A percentile compares a stretch with the other conserved stretches of the same genome.
Conservation (phyloP, 1,140 invertebrate species). For the Pseudomyrmex cubaensis region DNA sequence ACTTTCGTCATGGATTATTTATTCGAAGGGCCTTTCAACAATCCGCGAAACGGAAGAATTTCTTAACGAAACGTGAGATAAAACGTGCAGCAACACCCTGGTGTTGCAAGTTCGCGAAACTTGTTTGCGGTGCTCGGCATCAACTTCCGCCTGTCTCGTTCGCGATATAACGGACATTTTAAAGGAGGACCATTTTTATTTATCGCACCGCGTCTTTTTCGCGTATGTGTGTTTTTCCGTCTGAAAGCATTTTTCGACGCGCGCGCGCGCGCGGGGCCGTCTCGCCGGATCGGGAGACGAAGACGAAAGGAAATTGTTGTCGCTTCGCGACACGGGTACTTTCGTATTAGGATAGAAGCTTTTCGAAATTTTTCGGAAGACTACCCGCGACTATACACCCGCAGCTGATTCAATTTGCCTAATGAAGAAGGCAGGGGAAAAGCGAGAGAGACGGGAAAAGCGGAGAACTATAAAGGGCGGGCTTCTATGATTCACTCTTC, state of each 20-base stretch:
- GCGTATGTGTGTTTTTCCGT: constrained; percentile 34
- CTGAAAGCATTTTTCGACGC: constrained; percentile 41
- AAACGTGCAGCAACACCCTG: constrained; percentile 3
- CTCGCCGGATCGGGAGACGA: constrained; percentile 47
- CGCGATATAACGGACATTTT: constrained; percentile 45
- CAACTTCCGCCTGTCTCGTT: constrained; percentile 49
- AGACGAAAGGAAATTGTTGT: constrained; percentile 73
- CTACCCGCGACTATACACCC: not conserved
- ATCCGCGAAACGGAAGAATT: constrained; percentile 27
- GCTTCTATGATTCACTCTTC: constrained; percentile 65
- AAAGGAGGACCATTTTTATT: constrained; percentile 69
- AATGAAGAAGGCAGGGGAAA: constrained; percentile 64
- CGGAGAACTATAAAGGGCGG: constrained; percentile 54
- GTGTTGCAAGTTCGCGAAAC: constrained; percentile 31
- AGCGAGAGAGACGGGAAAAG: not conserved
- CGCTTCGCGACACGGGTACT: constrained; percentile 61
- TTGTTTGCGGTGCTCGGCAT: constrained; percentile 36
- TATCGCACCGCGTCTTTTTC: constrained; percentile 38
- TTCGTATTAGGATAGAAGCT: constrained; percentile 74
- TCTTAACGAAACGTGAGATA: constrained; percentile 44
- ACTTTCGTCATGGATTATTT: constrained; percentile 26
- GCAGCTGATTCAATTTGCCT: constrained; percentile 72
- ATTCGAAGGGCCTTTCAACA: not conserved
- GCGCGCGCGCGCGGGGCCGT: not conserved
- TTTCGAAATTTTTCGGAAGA: constrained; percentile 72